These are phyloP conservation scores for Harpagoxenus sublaevis DNA, from an alignment of 2,888 invertebrate genomes.

Conservation along the genomic window DNA sequence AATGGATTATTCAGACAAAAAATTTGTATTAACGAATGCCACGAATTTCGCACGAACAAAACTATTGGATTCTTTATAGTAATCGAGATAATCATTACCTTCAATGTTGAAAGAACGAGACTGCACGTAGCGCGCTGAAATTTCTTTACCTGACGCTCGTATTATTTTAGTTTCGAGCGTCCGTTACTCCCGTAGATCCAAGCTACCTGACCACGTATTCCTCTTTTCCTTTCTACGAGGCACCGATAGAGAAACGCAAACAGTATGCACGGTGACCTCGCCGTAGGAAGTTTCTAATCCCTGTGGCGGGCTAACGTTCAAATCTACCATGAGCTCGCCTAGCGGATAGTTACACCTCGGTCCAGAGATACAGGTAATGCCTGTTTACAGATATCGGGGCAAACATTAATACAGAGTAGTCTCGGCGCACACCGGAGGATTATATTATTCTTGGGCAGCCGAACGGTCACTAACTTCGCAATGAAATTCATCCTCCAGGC, in stretches of 20 bases:
- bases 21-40: background rate
- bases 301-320: constrained; percentile 85
- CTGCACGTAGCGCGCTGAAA: background rate
- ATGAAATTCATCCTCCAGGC: constrained; percentile 54
- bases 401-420: constrained; percentile 85
- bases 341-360: constrained; percentile 78
- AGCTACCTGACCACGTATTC: constrained; percentile 64
- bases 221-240: constrained; percentile 74
- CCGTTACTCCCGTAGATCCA: constrained; percentile 32
- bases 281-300: constrained; percentile 84
- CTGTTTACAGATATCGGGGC: constrained; percentile 85
- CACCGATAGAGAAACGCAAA: constrained; percentile 76
- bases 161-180: constrained; percentile 44
- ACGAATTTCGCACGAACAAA: background rate
- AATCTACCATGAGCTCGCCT: constrained; percentile 79
- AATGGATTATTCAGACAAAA: background rate
- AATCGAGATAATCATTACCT: background rate
- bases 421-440: constrained; percentile 82
- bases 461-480: constrained; percentile 68
- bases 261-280: constrained; percentile 75
- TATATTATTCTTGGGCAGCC: constrained; percentile 83
- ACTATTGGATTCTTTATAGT: background rate
- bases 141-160: constrained; percentile 34
- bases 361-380: constrained; percentile 80
- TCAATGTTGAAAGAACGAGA: background rate